These are phyloP conservation scores for Coracopsis vasa DNA, from an alignment of 2,113 vertebrate genomes.

Conservation along the genomic window DNA sequence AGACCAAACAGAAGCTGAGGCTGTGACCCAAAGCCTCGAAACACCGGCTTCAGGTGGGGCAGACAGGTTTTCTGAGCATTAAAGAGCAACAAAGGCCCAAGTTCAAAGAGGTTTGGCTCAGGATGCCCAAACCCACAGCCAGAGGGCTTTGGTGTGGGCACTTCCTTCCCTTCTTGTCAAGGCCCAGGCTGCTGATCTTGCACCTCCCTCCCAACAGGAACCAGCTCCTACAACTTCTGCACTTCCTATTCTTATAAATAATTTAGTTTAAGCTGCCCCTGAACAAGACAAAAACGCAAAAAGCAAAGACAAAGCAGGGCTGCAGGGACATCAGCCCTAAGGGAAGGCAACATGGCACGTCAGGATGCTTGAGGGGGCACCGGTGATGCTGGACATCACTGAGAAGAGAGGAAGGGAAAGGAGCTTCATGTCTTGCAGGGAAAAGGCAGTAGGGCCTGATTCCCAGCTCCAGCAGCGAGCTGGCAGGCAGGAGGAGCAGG, in stretches of 20 bases:
- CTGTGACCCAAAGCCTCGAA: neutral
- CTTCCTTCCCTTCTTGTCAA: neutral
- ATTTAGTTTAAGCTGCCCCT: neutral
- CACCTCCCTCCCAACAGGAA: neutral
- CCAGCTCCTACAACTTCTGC: neutral
- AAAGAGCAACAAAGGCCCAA: neutral
- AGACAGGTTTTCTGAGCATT: neutral
- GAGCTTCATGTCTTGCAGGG: neutral
- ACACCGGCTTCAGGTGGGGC: neutral
- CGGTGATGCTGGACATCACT: neutral
- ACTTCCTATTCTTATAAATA: neutral
- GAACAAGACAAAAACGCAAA: neutral
- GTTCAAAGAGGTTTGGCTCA: neutral
- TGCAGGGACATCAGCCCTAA: neutral
- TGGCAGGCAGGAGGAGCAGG: neutral
- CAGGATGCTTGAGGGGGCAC: neutral
- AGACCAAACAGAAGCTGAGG: neutral
- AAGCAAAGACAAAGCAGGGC: neutral
- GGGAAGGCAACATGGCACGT: fast-evolving
- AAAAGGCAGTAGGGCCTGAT: neutral
- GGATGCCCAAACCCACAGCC: neutral
- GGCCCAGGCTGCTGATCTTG: neutral
- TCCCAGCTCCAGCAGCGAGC: neutral
- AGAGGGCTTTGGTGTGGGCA: neutral
- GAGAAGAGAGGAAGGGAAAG: neutral